Base-by-base conservation (phyloP, 2,888 invertebrate species). In the Dicyrtoma fusca region DNA sequence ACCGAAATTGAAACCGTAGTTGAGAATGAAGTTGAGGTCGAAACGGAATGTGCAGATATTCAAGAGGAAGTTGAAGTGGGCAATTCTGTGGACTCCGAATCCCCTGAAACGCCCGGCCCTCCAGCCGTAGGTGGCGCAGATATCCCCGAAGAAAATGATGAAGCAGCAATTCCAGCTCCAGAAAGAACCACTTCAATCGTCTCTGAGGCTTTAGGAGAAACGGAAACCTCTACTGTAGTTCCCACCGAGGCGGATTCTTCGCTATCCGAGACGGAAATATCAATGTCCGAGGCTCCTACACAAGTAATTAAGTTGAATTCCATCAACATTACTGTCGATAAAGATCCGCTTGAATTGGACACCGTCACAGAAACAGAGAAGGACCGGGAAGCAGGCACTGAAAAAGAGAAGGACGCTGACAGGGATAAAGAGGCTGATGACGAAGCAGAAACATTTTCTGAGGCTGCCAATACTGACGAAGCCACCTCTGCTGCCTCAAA, bases 11-110 rank as follows among this genome's bases (percentile, higher is more conserved):
- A 59, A 11, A 23, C 62, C 3, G 51, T 23, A 3, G 34, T 34
- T 34, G 34, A 34, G 11, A 19, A 55, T 3, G 71, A 71, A 59
- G 26, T 71, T 25, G 71, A 64, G 19, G 65, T 71, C 11, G 69
- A 69, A 23, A 69, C 59, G 8, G 47, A 61, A 26, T 14, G 14
- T 57, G 21, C 19, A 6, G 23, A 14, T 14, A 25, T 19, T 19
- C 23, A 42, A 62, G 62, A 62, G 42, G 64, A 49, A 47, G 25
- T 45, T 1, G 5, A n/a, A 11, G 49, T 5, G 13, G 66, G 17
- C 6, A 13, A 5, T 3, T 10, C 23, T 1, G n/a, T 14, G 5
- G 26, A 47, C 19, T 57, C 44, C 11, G 44, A n/a, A n/a, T 44
- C 45, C 13, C n/a, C 14, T n/a, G 19, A n/a, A n/a, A n/a, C n/a